Evolutionary conservation across 2,797 vertebrate species (phyloP).

Genomic region (Nannoperca australis): DNA sequence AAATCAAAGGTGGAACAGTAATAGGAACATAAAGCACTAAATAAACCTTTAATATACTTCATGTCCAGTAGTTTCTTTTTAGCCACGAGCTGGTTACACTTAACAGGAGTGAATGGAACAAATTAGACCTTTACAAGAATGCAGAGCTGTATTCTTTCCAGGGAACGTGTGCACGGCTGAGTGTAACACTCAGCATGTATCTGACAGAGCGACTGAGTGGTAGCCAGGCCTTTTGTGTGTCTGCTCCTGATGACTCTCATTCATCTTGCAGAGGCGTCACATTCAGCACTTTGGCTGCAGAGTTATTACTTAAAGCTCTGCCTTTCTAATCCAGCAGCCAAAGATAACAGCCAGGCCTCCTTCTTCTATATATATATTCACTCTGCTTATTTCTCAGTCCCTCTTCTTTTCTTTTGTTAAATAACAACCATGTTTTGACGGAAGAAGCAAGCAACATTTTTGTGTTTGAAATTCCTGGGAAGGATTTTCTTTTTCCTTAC

Average conservation of each 20-base stretch:
- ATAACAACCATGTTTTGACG: not conserved
- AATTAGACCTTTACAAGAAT: constrained; percentile 8
- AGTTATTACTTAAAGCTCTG: constrained; percentile 19
- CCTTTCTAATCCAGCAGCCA: constrained; percentile 50
- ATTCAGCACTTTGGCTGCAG: constrained; percentile 11
- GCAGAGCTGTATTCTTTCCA: not conserved
- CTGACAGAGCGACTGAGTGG: constrained; percentile 18
- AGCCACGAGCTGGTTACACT: not conserved
- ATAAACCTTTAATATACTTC: not conserved
- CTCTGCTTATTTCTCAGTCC: constrained; percentile 23
- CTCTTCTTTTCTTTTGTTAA: constrained; percentile 5
- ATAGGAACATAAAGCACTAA: not conserved
- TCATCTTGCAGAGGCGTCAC: constrained; percentile 26
- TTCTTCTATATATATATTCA: constrained; percentile 35
- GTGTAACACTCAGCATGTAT: not conserved
- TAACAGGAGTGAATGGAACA: constrained; percentile 9
- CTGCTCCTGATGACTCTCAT: constrained; percentile 16
- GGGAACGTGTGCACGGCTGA: constrained; percentile 9
- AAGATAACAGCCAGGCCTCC: constrained; percentile 45
- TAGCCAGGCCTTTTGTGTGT: constrained; percentile 25
- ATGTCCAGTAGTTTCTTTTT: not conserved
- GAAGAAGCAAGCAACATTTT: constrained; percentile 30
- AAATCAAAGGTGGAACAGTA: too few species aligned
- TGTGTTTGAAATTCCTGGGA: constrained; percentile 20
- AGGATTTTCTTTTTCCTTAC: constrained; percentile 15